Evolutionary conservation across 2,888 invertebrate species (phyloP).

Genomic region (Dasypolia templi): DNA sequence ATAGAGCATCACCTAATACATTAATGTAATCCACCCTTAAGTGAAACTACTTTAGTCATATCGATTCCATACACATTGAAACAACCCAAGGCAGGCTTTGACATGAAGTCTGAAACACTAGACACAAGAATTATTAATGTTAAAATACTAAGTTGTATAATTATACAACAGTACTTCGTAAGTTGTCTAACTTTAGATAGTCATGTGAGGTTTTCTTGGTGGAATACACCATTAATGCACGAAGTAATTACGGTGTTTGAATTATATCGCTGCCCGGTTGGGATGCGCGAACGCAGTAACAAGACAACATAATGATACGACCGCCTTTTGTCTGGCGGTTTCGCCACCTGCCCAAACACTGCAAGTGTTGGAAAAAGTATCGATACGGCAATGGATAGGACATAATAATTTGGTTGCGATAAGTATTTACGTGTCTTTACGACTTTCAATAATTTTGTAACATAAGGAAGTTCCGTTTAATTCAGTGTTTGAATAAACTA

Average conservation of each 20-base stretch:
- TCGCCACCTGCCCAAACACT: constrained; percentile 90
- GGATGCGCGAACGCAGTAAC: constrained; percentile 88
- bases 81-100: constrained; percentile 33
- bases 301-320: constrained; percentile 90
- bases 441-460: neutral
- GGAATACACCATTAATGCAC: constrained; percentile 79
- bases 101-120: constrained; percentile 24
- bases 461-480: neutral
- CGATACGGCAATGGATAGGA: constrained; percentile 61
- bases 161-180: constrained; percentile 51
- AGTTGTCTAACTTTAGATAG: constrained; percentile 65
- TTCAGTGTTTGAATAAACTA: neutral
- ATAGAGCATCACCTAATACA: neutral
- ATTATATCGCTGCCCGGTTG: constrained; percentile 78
- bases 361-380: constrained; percentile 73
- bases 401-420: neutral
- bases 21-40: constrained; percentile 33
- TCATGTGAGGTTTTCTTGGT: constrained; percentile 73
- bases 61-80: constrained; percentile 34
- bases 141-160: constrained; percentile 41
- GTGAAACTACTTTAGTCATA: constrained; percentile 31
- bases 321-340: constrained; percentile 88
- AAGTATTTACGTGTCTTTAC: neutral
- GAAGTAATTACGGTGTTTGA: constrained; percentile 86
- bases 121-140: constrained; percentile 36